Conservation (phyloP, 2,888 invertebrate genomes). For the Matsumyia berberina region DNA sequence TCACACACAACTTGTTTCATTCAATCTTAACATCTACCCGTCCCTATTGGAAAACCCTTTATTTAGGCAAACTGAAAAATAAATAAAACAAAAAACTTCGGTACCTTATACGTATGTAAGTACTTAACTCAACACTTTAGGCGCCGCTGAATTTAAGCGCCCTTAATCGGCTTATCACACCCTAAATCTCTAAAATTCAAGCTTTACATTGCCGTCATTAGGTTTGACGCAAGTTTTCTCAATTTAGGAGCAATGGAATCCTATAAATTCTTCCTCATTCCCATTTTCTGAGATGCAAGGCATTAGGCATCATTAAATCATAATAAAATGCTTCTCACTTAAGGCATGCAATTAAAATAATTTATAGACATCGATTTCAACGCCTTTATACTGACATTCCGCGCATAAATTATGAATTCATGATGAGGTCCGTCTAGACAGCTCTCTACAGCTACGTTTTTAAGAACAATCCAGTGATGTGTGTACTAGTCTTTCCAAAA, state of each 20-base stretch:
- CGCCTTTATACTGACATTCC: not conserved
- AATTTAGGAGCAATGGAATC: not conserved
- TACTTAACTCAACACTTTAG: no score
- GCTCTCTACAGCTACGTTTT: not conserved
- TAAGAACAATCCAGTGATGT: not conserved
- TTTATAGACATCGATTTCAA: not conserved
- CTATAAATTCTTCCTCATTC: not conserved
- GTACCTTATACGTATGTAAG: no score
- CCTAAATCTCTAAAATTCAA: no score
- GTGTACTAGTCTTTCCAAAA: not conserved
- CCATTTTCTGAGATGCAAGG: not conserved
- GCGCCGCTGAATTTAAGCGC: no score
- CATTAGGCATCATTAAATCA: not conserved
- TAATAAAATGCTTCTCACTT: not conserved
- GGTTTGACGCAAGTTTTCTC: not conserved
- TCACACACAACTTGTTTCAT: no score
- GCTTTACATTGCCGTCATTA: not conserved
- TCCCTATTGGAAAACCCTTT: no score
- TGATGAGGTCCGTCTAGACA: slow-evolving; percentile 7
- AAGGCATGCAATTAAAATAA: not conserved
- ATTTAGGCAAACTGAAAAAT: no score
- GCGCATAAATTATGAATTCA: slow-evolving; percentile 2
- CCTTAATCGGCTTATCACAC: no score
- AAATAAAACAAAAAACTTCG: no score
- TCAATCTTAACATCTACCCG: no score